phyloP scores from a whole-genome alignment of 2,888 invertebrate genomes.

The Chouioia cunea region DNA sequence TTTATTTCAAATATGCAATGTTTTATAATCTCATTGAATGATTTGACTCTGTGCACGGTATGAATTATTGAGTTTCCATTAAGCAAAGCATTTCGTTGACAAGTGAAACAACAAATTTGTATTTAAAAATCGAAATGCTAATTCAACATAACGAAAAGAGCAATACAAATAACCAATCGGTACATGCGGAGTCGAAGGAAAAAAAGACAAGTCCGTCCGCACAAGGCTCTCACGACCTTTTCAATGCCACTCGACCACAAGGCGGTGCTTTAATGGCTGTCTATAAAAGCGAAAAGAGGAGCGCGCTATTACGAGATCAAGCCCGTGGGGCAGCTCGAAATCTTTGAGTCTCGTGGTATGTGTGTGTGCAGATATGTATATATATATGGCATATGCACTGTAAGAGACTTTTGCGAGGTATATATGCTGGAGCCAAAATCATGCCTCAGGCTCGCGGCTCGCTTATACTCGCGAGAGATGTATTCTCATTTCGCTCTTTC shows the following conservation, averaged over 20 bases:
- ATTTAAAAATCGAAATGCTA: too few relatives aligned
- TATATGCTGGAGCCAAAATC: neutral
- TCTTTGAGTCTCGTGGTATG: neutral
- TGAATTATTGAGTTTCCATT: too few relatives aligned
- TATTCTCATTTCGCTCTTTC: slow-evolving; percentile 35
- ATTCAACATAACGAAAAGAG: too few relatives aligned
- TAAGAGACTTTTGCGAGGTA: slow-evolving; percentile 24
- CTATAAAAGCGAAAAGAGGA: slow-evolving; percentile 42
- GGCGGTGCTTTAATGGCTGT: slow-evolving; percentile 37
- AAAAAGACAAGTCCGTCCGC: neutral
- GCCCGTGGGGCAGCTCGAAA: slow-evolving; percentile 23
- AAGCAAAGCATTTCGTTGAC: too few relatives aligned
- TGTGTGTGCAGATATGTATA: neutral
- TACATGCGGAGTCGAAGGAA: neutral
- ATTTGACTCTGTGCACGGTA: too few relatives aligned
- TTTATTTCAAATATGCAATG: too few relatives aligned
- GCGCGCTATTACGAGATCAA: slow-evolving; percentile 47
- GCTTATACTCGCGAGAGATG: neutral
- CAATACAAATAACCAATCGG: too few relatives aligned
- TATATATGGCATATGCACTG: neutral
- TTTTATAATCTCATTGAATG: too few relatives aligned
- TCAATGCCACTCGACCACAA: slow-evolving; percentile 49
- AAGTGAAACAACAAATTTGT: too few relatives aligned
- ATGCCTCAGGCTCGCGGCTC: neutral
- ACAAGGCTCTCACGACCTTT: slow-evolving; percentile 54